Evolutionary conservation across 2,113 vertebrate genomes (phyloP), one percentile per base, ranked within the genome.

Genomic region (Xyrauchen texanus): DNA sequence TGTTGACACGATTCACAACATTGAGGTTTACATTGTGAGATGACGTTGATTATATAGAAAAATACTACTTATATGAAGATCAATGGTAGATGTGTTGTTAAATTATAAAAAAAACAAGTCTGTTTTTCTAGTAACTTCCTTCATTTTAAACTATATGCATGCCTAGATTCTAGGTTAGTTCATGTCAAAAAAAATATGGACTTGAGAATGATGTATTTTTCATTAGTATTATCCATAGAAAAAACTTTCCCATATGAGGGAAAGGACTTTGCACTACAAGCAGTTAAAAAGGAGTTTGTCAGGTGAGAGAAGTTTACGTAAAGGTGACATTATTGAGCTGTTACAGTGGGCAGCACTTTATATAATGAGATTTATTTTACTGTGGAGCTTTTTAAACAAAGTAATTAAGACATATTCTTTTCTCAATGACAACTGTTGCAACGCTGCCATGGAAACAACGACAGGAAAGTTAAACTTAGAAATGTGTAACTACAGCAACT

Each of bases 401-500:
- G 81, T 85, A 85, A 85, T 85, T 83, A 85, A 76, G 79, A 82
- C 67, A 12, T 82, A 84, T 84, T 84, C 80, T 84, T 79, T 82
- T 82, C 83, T 76, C 82, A 79, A 62, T 86, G 83, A 83, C 81
- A 82, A 68, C 76, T 86, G 81, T 81, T 84, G 79, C 75, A 55
- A 79, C 9, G 57, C 77, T 81, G 67, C 79, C 72, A 72, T 82
- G 75, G 83, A 64, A 88, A 85, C 78, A 75, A 74, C 68, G 76
- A 78, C 15, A 73, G 62, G 64, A 77, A 78, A 77, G 81, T 75
- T 81, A 75, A 79, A 85, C 68, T 77, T 83, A 80, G 83, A 80
- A 80, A 49, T 53, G 61, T 60, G 71, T 76, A 80, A 73, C 71
- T 71, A 76, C 80, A 79, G 71, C 63, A 84, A 84, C 80, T 82